Conservation (phyloP, 2,888 invertebrate species). For the Patella caerulea region DNA sequence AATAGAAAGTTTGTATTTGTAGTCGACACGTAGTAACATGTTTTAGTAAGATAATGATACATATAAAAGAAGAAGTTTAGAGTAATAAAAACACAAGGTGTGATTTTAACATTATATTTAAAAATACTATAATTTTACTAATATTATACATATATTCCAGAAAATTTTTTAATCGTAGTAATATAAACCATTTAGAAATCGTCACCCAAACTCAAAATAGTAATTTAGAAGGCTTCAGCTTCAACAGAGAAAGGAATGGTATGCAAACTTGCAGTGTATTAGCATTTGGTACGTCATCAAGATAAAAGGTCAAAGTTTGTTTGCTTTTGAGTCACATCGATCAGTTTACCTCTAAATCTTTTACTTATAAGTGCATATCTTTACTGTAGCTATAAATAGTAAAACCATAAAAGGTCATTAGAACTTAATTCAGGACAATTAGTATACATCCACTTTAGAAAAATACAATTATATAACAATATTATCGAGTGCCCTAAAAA, state of each 20-base stretch:
- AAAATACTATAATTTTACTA: neutral
- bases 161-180: neutral
- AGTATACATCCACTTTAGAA: too few species aligned
- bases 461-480: too few species aligned
- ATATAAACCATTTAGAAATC: neutral
- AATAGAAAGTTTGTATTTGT: neutral
- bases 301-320: slow-evolving; percentile 1
- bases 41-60: too few species aligned
- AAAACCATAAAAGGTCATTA: slow-evolving; percentile 3
- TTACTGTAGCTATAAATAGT: neutral
- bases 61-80: too few species aligned
- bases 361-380: neutral
- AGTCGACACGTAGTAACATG: too few species aligned
- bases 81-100: too few species aligned
- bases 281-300: neutral
- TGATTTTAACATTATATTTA: too few species aligned
- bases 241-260: neutral
- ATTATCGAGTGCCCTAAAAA: too few species aligned
- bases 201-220: neutral
- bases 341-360: neutral
- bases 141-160: neutral
- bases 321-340: too few species aligned
- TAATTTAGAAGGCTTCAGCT: neutral
- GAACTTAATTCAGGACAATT: neutral
- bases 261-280: neutral